Evolutionary conservation across 2,888 invertebrate species (phyloP), one percentile per base, ranked within the genome.

Genomic region (Hofmannophila pseudospretella): DNA sequence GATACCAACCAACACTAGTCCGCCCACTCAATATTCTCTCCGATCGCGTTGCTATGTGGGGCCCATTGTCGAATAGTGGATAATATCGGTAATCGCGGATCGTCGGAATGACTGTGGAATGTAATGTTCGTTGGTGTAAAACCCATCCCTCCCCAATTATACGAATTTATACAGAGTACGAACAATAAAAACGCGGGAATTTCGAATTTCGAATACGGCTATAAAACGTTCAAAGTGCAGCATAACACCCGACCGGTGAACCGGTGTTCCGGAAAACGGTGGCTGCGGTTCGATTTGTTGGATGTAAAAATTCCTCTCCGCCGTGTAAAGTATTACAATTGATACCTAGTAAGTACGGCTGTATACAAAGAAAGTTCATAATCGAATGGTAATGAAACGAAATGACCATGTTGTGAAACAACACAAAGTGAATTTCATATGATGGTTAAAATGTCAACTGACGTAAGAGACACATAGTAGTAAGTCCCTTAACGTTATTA

Each of bases 31-130:
- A 27, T 27, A 27, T 27, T n/a, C 14, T 7, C n/a, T 2, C 16
- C 29, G 29, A 28, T 28, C 29, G n/a, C 29, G 16, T 3, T 16
- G 14, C 5, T 8, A 30, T 30, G 29, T 30, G 5, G 12, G n/a
- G 5, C n/a, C 29, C 29, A 30, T 30, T 30, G 29, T 30, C 16
- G 9, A 16, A 30, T 30, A 30, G 29, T 16, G n/a, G n/a, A n/a
- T n/a, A 30, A 30, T 30, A 30, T 30, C 9, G 29, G 29, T 30
- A 30, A 30, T 30, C 16, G 29, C 14, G 16, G 29, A 7, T 16
- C 16, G n/a, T 5, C 5, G 16, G 16, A 16, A 16, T 3, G 16
- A 16, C 3, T 3, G 12, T 12, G 12, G 27, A 27, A 27, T 27
- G 27, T 11, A 27, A 26, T n/a, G n/a, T n/a, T 3, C 27, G 11